phyloP scores from a whole-genome alignment of 1,140 invertebrate species.

The Thaumatotibia leucotreta region DNA sequence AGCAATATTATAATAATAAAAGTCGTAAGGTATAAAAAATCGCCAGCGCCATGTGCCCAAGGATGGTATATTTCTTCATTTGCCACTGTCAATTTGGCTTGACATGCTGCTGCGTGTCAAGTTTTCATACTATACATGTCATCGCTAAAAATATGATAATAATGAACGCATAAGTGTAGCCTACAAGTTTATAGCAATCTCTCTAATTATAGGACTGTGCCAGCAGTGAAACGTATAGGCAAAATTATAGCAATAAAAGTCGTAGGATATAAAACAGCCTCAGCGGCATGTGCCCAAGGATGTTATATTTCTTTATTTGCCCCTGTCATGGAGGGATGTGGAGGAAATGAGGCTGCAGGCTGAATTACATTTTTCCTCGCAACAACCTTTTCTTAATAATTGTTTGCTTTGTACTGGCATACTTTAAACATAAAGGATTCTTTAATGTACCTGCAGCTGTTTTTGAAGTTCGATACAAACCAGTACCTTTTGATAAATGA shows the following conservation, averaged over 20 bases:
- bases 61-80: slow-evolving; percentile 35
- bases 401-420: neutral
- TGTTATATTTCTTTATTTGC: slow-evolving; percentile 38
- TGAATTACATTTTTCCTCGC: slow-evolving; percentile 26
- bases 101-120: too few species aligned
- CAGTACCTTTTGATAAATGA: neutral
- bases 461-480: neutral
- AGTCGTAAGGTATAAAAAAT: too few species aligned
- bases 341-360: slow-evolving; percentile 30
- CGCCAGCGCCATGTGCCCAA: neutral
- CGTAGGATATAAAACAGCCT: neutral
- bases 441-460: too few species aligned
- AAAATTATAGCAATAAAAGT: too few species aligned
- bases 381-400: neutral
- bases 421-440: neutral
- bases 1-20: too few species aligned
- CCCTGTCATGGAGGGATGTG: slow-evolving; percentile 13
- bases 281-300: slow-evolving; percentile 14
- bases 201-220: too few species aligned
- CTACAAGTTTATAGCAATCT: too few species aligned
- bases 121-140: too few species aligned
- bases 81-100: slow-evolving; percentile 15
- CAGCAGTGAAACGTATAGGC: too few species aligned
- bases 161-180: too few species aligned
- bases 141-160: too few species aligned